Conservation (phyloP, 2,113 vertebrate species). For the Seriola rivoliana region DNA sequence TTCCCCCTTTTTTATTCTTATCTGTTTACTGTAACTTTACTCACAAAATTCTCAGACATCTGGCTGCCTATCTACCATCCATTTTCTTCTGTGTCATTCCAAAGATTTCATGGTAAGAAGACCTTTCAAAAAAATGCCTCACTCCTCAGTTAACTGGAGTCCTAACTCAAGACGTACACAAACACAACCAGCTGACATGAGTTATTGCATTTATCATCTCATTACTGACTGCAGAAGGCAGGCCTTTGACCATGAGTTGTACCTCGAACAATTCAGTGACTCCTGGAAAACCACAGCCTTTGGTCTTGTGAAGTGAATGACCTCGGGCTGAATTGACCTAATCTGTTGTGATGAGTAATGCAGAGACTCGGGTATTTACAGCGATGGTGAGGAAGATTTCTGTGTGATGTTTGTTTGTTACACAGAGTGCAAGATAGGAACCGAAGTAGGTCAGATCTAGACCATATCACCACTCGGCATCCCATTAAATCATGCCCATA, state of each 20-base stretch:
- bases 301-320: slow-evolving; percentile 6
- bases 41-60: background rate
- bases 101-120: slow-evolving; percentile 3
- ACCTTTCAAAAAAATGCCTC: background rate
- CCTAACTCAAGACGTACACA: slow-evolving; percentile 27
- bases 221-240: slow-evolving; percentile 37
- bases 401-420: slow-evolving; percentile 28
- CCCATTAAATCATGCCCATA: slow-evolving; percentile 11
- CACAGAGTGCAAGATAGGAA: slow-evolving; percentile 29
- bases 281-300: slow-evolving; percentile 46
- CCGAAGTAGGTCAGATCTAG: background rate
- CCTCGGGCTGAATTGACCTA: slow-evolving; percentile 33
- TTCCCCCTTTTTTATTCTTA: background rate
- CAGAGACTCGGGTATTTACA: slow-evolving; percentile 48
- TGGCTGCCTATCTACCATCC: background rate
- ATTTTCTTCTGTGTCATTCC: background rate
- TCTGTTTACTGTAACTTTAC: background rate
- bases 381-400: slow-evolving; percentile 11
- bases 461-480: slow-evolving; percentile 4
- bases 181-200: slow-evolving; percentile 49
- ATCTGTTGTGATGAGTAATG: slow-evolving; percentile 54
- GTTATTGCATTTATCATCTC: slow-evolving; percentile 38
- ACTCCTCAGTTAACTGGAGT: background rate
- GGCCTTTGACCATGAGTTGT: slow-evolving; percentile 15
- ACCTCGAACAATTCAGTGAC: slow-evolving; percentile 9